Evolutionary conservation across 2,888 invertebrate genomes (phyloP).

Genomic region (Lepetodrilus schrolli): DNA sequence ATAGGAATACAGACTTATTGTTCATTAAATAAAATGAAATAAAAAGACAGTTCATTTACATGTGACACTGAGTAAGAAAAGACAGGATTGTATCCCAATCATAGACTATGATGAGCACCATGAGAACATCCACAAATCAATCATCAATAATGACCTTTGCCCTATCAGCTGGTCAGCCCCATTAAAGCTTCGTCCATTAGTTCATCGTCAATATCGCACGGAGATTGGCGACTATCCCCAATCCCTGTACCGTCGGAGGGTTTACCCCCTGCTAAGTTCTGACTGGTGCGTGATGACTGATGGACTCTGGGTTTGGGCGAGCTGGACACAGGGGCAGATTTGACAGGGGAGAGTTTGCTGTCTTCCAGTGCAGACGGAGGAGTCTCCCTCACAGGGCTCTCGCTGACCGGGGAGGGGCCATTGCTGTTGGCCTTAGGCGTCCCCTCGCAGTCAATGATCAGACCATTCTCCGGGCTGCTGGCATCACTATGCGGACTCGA

Average conservation of each 20-base stretch:
- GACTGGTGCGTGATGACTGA: constrained; percentile 40
- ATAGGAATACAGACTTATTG: no score
- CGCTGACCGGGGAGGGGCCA: constrained; percentile 4
- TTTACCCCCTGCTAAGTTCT: constrained; percentile 41
- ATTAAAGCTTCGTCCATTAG: constrained; percentile 89
- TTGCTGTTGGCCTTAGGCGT: constrained; percentile 38
- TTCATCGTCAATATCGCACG: constrained; percentile 89
- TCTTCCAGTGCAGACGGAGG: constrained; percentile 14
- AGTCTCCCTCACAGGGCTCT: constrained; percentile 16
- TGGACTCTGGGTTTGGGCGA: constrained; percentile 53
- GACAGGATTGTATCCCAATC: no score
- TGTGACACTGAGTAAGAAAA: no score
- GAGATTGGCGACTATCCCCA: constrained; percentile 46
- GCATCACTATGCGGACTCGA: constrained; percentile 65
- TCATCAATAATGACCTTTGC: background rate
- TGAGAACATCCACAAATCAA: background rate
- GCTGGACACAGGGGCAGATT: constrained; percentile 35
- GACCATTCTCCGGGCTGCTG: constrained; percentile 74
- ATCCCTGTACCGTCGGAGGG: constrained; percentile 40
- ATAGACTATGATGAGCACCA: background rate
- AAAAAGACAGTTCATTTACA: no score
- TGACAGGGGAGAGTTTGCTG: background rate
- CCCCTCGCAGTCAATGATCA: constrained; percentile 73
- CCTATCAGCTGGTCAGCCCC: constrained; percentile 45
- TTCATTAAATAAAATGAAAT: no score